Conservation (phyloP, 2,113 vertebrate species). For the Arizona elegans region DNA sequence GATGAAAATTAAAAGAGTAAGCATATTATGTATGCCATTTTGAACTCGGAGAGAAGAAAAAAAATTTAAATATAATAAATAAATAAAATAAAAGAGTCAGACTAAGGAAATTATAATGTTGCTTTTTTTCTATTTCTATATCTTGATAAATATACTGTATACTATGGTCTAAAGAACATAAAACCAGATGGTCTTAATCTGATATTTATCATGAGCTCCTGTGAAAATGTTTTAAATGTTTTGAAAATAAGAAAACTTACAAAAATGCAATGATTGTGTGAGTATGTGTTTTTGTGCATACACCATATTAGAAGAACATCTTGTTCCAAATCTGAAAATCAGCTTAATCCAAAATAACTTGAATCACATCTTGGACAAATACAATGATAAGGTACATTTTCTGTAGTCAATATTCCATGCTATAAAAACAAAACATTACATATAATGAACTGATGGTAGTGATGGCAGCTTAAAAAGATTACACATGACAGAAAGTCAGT, state of each 20-base stretch:
- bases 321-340: neutral
- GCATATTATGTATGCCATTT: neutral
- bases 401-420: neutral
- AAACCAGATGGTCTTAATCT: constrained; percentile 17
- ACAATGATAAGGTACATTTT: neutral
- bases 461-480: neutral
- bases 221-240: accelerated
- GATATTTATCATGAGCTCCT: constrained; percentile 48
- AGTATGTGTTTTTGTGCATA: neutral
- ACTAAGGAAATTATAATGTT: constrained; percentile 19
- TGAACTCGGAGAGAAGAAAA: neutral
- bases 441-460: constrained; percentile 4
- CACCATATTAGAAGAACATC: neutral
- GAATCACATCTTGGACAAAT: constrained; percentile 6
- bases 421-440: constrained; percentile 10
- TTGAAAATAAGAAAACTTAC: neutral
- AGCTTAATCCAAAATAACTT: constrained; percentile 4
- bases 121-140: accelerated
- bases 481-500: neutral
- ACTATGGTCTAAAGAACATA: neutral
- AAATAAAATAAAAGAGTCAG: constrained; percentile 22
- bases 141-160: neutral
- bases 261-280: neutral
- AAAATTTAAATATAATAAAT: neutral
- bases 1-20: neutral